Evolutionary conservation across 1,140 invertebrate species (phyloP).

Genomic region (Apocrypta bakeri): DNA sequence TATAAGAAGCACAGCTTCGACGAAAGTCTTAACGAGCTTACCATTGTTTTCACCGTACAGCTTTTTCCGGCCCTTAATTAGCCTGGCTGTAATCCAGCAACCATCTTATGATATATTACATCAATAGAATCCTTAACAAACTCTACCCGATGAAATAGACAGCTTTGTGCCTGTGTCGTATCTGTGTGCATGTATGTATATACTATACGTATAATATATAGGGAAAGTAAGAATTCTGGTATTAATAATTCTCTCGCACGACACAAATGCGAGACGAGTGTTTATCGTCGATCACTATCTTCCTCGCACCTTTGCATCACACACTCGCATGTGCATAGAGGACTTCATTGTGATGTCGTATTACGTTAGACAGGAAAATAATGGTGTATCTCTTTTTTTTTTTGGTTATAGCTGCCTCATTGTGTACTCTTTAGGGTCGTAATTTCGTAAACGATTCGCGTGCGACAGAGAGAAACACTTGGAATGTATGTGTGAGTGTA

Average conservation of each 20-base stretch:
- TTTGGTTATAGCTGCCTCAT: not conserved
- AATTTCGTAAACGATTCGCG: conserved; percentile 19
- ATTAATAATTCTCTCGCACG: not conserved
- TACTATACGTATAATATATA: too few species aligned
- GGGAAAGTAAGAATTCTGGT: too few species aligned
- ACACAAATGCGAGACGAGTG: not conserved
- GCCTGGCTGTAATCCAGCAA: not conserved
- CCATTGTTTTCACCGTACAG: not conserved
- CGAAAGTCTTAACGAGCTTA: not conserved
- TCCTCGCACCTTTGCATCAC: too few species aligned
- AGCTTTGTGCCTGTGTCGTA: too few species aligned
- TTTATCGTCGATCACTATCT: not conserved
- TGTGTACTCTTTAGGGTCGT: not conserved
- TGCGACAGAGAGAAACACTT: not conserved
- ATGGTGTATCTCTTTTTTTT: not conserved
- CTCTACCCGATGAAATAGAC: too few species aligned
- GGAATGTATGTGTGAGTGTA: not conserved
- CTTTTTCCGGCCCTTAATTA: not conserved
- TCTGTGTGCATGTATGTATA: too few species aligned
- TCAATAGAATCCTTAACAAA: too few species aligned
- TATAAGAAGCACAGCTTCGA: too few species aligned
- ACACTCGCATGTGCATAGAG: too few species aligned
- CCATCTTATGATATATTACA: not conserved
- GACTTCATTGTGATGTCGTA: too few species aligned
- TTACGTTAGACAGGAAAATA: too few species aligned